Conservation (phyloP, 2,797 vertebrate genomes). For the Centropyge bicolor region DNA sequence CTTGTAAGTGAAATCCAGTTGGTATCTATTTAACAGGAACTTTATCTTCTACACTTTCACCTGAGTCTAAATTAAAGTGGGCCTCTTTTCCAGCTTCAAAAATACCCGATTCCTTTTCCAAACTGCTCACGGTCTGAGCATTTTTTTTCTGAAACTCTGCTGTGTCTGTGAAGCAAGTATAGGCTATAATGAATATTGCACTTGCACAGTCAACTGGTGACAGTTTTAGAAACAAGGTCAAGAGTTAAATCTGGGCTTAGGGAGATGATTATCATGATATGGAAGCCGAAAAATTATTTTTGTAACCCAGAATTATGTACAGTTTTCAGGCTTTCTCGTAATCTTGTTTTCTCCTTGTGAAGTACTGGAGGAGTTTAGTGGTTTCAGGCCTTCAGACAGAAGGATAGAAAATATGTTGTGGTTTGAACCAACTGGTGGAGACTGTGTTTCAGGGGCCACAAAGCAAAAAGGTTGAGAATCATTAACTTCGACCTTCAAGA, state of each 20-base stretch:
- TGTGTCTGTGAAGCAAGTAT: background rate
- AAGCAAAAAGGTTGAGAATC: background rate
- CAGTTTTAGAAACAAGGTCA: constrained; percentile 3
- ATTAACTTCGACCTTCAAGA: background rate
- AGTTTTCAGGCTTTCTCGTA: background rate
- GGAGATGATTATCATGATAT: background rate
- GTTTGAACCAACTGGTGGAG: background rate
- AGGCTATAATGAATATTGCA: background rate
- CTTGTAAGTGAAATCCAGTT: background rate
- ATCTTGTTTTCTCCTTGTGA: background rate
- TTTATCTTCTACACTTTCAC: background rate
- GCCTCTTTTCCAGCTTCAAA: background rate
- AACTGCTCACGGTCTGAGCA: background rate
- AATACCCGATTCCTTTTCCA: background rate
- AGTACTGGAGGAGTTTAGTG: background rate
- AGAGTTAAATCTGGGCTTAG: background rate
- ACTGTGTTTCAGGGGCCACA: background rate
- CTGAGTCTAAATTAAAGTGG: background rate
- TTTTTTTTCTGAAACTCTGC: background rate
- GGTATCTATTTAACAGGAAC: background rate
- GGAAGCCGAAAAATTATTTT: background rate
- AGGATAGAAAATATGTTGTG: background rate
- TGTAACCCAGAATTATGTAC: background rate
- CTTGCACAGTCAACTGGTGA: background rate
- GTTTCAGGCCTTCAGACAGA: background rate